Evolutionary conservation across 2,797 vertebrate species (phyloP), one percentile per base, ranked within the genome.

Genomic region (Tarsius wallacei): DNA sequence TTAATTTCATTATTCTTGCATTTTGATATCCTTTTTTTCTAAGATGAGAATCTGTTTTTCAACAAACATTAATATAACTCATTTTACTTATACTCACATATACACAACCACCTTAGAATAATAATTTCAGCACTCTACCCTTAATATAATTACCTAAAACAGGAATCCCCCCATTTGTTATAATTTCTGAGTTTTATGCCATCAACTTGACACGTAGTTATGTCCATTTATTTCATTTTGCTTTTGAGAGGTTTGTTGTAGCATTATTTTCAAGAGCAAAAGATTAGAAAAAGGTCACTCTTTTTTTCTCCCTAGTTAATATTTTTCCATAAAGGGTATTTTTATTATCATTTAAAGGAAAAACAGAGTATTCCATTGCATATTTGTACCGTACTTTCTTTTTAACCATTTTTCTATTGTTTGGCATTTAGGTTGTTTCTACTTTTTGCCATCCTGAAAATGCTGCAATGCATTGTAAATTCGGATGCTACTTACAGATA

Each of bases 11-110:
- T 82, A 19, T 47, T 88, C 57, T 80, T 81, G 59, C 5, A 36
- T 87, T 63, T 28, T n/a, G 53, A 59, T 31, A 31, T 68, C 19
- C 26, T 33, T 88, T 70, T 88, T 70, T 24, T 51, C n/a, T 88
- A 70, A 76, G 53, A 24, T 61, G 63, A 96, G 36, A 92, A 53
- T 87, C 26, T n/a, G 55, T 33, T 87, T 95, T 80, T 71, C 26
- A 66, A 7, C 24, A 77, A 78, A 93, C 16, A 77, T 33, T 47
- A 89, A 9, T 51, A 71, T 33, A 42, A 42, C 42, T 42, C 42
- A 19, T 74, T 64, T 53, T 22, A 73, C 55, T 85, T 90, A n/a
- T 53, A 90, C 19, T 33, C 10, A 42, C 68, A 47, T 76, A 28
- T 86, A 22, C 10, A 81, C 28, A 87, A 42, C 2, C n/a, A 33